These are phyloP conservation scores for Eulemur rufifrons DNA, from an alignment of 2,113 vertebrate species.

Conservation along the genomic window DNA sequence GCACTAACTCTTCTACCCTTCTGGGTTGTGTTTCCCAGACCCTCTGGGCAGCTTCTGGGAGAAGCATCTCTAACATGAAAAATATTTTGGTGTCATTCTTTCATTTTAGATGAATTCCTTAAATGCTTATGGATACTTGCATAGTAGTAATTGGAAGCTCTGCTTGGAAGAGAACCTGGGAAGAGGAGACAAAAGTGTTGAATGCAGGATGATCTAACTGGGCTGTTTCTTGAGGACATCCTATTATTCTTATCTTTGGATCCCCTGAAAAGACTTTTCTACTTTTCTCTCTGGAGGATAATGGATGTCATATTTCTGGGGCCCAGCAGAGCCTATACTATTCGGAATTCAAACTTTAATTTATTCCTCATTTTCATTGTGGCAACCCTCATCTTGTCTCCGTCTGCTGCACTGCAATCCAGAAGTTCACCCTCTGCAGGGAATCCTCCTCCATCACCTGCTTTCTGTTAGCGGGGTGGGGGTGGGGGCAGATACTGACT, in stretches of 20 bases:
- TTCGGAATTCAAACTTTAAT: neutral
- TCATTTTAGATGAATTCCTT: neutral
- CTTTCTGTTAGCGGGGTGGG: no score
- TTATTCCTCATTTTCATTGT: neutral
- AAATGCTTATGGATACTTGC: neutral
- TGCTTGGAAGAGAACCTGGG: neutral
- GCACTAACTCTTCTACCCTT: neutral
- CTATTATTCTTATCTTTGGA: neutral
- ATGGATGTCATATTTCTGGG: neutral
- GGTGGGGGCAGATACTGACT: no score
- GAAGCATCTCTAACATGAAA: neutral
- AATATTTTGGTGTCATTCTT: neutral
- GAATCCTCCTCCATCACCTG: neutral
- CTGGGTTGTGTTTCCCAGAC: neutral
- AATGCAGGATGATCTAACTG: neutral
- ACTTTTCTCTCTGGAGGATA: neutral
- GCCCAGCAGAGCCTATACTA: accelerated
- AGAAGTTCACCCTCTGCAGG: neutral
- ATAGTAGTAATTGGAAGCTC: neutral
- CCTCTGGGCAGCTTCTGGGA: neutral
- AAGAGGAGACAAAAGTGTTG: neutral
- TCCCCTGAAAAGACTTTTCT: neutral
- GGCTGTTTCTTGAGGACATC: neutral
- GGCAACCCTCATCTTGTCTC: neutral
- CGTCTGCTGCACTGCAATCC: neutral